Evolutionary conservation across 1,140 invertebrate genomes (phyloP).

Genomic region (Pemphigus obesinymphae): DNA sequence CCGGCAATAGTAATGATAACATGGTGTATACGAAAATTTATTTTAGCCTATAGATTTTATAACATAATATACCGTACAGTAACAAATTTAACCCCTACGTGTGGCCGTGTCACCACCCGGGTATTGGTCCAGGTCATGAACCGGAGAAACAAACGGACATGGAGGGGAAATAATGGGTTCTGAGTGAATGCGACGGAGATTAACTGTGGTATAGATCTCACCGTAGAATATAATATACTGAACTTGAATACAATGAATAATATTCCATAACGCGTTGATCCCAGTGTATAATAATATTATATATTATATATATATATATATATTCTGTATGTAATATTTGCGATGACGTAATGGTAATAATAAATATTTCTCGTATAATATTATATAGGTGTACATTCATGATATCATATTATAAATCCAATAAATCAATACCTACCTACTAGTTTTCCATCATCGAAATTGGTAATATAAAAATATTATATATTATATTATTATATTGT

Average conservation of each 20-base stretch:
- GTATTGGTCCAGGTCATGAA: not conserved
- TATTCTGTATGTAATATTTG: not conserved
- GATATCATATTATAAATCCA: not conserved
- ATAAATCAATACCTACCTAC: not conserved
- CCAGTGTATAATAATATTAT: too few relatives aligned
- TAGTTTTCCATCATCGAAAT: not conserved
- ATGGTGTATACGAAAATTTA: not conserved
- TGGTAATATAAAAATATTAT: too few relatives aligned
- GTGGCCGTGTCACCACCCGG: not conserved
- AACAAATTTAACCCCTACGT: not conserved
- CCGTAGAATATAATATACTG: conserved; percentile 4
- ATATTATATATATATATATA: not conserved
- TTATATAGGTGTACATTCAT: too few relatives aligned
- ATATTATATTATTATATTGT: too few relatives aligned
- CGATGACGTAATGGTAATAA: conserved; percentile 21
- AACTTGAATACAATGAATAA: conserved; percentile 14
- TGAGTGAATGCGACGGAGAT: conserved; percentile 5
- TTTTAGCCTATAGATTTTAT: not conserved
- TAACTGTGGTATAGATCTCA: conserved; percentile 3
- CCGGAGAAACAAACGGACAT: not conserved
- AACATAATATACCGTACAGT: too few relatives aligned
- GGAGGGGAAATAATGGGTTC: not conserved
- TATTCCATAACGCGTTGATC: not conserved
- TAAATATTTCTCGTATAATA: not conserved
- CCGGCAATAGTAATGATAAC: not conserved